Evolutionary conservation across 2,888 invertebrate species (phyloP), one percentile per base, ranked within the genome.

Genomic region (Seira ritae): DNA sequence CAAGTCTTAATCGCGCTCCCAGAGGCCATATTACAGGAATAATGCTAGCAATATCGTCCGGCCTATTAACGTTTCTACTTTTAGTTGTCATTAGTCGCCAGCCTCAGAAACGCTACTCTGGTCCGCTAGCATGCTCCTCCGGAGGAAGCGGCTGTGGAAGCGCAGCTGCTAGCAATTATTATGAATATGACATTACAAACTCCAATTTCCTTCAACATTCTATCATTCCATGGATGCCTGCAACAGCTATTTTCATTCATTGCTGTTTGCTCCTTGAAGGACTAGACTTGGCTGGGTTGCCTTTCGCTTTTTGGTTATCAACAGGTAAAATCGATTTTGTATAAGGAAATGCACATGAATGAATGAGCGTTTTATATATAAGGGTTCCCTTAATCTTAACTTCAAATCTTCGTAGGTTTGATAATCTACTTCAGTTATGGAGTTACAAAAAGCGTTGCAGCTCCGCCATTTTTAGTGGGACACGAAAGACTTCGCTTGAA

Each of bases 241-340:
- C 93, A 89, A 89, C 92, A 72, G 91, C 92, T 50, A 92, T 93
- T 66, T 89, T 92, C 37, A 90, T 91, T 70, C 91, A 91, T 92
- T 88, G 92, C 42, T 87, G 91, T 72, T 89, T 94, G 75, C 92
- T 93, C 1, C 92, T 93, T 1, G 93, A 93, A 19, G 90, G 94
- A 66, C 90, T 94, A 19, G 90, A 92, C 2, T 92, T 93, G 88
- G 93, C 93, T 60, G 94, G 94, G 93, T 93, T 93, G 46, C 93
- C 93, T 23, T 92, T 93, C 66, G 90, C 93, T 4, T 91, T 94
- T 68, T 94, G 94, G 91, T 91, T 93, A 82, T 91, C 92, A 82
- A 93, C 93, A 89, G 94, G 94, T 94, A 91, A 89, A 89, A 79
- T 24, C 60, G 12, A 8, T 71, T 23, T 31, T 8, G 6, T 37